phyloP scores from a whole-genome alignment of 2,113 vertebrate species.

The Psammodynastes pulverulentus region DNA sequence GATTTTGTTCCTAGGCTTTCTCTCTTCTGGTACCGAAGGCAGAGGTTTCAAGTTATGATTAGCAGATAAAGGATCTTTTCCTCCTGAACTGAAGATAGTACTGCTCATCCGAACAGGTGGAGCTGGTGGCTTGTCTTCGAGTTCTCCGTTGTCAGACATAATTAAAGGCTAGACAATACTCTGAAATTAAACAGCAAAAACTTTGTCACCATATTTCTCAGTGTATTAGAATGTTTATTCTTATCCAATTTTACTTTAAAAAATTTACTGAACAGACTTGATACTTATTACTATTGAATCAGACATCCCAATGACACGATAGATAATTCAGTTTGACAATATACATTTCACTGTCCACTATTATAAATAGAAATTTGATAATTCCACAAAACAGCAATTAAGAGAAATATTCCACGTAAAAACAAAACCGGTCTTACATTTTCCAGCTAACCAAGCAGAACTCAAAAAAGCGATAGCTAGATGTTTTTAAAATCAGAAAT shows the following conservation, averaged over 20 bases:
- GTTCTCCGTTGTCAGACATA: constrained; percentile 96
- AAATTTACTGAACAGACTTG: background rate
- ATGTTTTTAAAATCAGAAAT: background rate
- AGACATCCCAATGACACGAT: background rate
- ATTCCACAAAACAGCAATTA: background rate
- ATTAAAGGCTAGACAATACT: constrained; percentile 53
- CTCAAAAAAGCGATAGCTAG: background rate
- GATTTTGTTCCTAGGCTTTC: constrained; percentile 91
- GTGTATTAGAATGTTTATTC: background rate
- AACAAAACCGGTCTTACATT: background rate
- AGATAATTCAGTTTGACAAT: background rate
- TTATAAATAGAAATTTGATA: background rate
- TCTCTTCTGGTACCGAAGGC: constrained; percentile 94
- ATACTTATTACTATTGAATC: background rate
- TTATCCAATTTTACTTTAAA: background rate
- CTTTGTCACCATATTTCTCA: background rate
- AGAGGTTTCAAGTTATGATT: constrained; percentile 95
- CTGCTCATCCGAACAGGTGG: constrained; percentile 95
- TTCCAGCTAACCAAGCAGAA: background rate
- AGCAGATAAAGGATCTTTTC: constrained; percentile 84
- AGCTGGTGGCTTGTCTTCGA: constrained; percentile 97
- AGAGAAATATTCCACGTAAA: background rate
- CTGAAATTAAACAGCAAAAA: constrained; percentile 51
- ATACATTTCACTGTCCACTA: background rate
- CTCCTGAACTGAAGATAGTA: constrained; percentile 82